Percentiles rank a stretch among this genome's conserved stretches.
phyloP scores from a whole-genome alignment of 2,888 invertebrate genomes.

The Polia nebulosa region DNA sequence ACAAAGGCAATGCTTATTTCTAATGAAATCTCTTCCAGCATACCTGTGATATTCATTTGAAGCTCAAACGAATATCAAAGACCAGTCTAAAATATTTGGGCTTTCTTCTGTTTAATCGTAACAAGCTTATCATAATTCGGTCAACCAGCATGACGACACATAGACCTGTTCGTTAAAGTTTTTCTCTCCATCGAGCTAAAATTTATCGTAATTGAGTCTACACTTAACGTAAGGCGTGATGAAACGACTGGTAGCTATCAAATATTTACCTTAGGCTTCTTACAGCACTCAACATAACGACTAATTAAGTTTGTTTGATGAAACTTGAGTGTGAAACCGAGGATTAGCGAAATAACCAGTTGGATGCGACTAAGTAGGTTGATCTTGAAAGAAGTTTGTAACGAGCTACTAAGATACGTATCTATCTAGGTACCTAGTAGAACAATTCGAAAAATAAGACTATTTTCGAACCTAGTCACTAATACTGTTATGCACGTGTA shows the following conservation, averaged over 20 bases:
- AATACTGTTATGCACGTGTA: too few species aligned
- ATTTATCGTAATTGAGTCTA: slow-evolving; percentile 20
- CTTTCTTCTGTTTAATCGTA: too few species aligned
- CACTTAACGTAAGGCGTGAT: slow-evolving; percentile 10
- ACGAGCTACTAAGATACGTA: neutral
- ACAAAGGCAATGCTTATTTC: too few species aligned
- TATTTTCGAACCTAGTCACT: too few species aligned
- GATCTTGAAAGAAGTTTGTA: neutral
- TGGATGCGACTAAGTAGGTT: neutral
- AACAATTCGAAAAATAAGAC: too few species aligned
- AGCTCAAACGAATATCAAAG: too few species aligned
- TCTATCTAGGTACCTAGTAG: neutral
- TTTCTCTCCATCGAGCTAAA: neutral
- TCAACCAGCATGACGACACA: slow-evolving; percentile 1
- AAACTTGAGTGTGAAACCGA: slow-evolving; percentile 13
- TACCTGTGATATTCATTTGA: too few species aligned
- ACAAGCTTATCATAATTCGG: neutral
- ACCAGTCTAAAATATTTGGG: too few species aligned
- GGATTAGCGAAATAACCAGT: slow-evolving; percentile 9
- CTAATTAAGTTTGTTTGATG: slow-evolving; percentile 30
- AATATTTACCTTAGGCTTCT: slow-evolving; percentile 40
- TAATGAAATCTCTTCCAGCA: too few species aligned
- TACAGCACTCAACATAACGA: slow-evolving; percentile 3
- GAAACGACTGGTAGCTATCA: slow-evolving; percentile 19
- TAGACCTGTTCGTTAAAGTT: neutral